Percentiles rank a stretch among this genome's conserved stretches.
Conservation (phyloP, 92 coral and sea anemone species). For the Phymanthus crucifer region DNA sequence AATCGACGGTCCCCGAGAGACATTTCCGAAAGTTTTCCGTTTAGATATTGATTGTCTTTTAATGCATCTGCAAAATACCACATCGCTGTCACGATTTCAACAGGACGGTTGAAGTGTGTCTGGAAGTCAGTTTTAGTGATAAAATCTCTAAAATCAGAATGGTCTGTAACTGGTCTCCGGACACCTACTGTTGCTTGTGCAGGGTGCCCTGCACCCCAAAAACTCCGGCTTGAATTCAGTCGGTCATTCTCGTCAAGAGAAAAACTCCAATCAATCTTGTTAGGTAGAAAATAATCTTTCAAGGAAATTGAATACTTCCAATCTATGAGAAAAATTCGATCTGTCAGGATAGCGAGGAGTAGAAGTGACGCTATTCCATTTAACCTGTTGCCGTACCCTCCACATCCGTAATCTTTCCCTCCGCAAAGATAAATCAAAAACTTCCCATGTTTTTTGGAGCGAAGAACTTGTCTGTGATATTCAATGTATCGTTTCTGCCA, state of each 20-base stretch:
- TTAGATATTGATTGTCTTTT: conserved; percentile 25
- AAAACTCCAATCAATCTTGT: conserved; percentile 52
- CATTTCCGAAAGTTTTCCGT: not conserved
- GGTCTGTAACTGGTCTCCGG: conserved; percentile 12
- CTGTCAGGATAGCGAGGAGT: conserved; percentile 64
- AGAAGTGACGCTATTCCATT: conserved; percentile 62
- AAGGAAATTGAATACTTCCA: conserved; percentile 60
- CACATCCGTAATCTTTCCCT: conserved; percentile 63
- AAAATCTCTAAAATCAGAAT: conserved; percentile 10
- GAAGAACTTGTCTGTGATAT: conserved; percentile 53
- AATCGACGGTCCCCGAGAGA: conserved; percentile 41
- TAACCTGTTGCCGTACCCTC: conserved; percentile 76
- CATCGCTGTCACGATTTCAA: conserved; percentile 49
- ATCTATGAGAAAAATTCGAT: conserved; percentile 64
- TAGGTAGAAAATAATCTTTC: conserved; percentile 57
- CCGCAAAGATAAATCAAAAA: conserved; percentile 67
- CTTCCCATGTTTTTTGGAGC: conserved; percentile 18
- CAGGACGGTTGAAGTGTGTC: conserved; percentile 44
- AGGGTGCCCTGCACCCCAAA: conserved; percentile 63
- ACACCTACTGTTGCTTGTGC: not conserved
- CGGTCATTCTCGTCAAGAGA: conserved; percentile 28
- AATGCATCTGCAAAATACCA: conserved; percentile 37
- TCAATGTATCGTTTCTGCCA: conserved; percentile 52
- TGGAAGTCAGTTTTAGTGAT: not conserved
- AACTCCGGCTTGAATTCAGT: conserved; percentile 46